Percentiles rank a stretch among this genome's conserved stretches.
These are phyloP conservation scores for Danio jaintianensis DNA, from an alignment of 2,797 vertebrate genomes.

Conservation along the genomic window DNA sequence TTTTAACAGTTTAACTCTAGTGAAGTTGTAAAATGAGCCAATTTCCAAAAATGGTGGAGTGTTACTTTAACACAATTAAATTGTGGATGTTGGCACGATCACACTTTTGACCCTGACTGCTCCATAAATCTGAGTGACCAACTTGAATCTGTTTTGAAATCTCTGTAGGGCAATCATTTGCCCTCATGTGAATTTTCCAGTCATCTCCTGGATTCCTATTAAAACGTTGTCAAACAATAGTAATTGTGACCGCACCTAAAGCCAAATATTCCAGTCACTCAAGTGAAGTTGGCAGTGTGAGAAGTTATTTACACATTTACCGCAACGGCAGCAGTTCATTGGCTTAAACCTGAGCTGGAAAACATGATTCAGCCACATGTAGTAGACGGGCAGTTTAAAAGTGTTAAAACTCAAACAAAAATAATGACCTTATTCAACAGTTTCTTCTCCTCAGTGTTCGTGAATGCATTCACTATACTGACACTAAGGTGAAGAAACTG, in stretches of 20 bases:
- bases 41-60: too few species aligned
- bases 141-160: background rate
- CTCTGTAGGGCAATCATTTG: background rate
- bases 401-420: too few species aligned
- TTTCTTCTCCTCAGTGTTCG: too few species aligned
- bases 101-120: too few species aligned
- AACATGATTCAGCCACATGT: conserved; percentile 44
- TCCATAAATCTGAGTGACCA: background rate
- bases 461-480: too few species aligned
- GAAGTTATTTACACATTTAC: conserved; percentile 48
- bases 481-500: too few species aligned
- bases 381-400: conserved; percentile 47
- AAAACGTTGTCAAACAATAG: background rate
- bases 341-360: conserved; percentile 65
- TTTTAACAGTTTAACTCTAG: too few species aligned
- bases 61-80: too few species aligned
- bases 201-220: background rate
- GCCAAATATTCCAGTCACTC: background rate
- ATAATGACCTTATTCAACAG: too few species aligned
- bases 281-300: conserved; percentile 45
- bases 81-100: too few species aligned
- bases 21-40: too few species aligned
- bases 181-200: background rate
- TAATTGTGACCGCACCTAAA: background rate
- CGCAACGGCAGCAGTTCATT: conserved; percentile 53